Base-by-base conservation (phyloP, 2,888 invertebrate genomes). In the Polydesmus complanatus region DNA sequence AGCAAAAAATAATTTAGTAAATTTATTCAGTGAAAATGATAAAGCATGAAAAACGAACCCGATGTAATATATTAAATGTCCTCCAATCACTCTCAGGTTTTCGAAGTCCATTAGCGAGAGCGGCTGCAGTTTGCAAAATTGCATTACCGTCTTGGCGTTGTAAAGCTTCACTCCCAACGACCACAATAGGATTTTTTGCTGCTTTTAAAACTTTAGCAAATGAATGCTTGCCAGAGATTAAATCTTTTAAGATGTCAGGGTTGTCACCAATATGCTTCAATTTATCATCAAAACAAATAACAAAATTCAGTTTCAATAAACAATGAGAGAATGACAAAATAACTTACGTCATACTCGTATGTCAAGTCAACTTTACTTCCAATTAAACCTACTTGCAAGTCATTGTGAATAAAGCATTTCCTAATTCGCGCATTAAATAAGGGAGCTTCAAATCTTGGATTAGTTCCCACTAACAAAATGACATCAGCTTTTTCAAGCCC, bases 371-470 rank as follows among this genome's bases (percentile, higher is more conserved):
- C 83, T 70, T 88, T 79, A 0, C 93, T 86, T 11, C 98, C 98
- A 68, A 98, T 81, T 48, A 91, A 75, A 0, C 88, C 96, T 52
- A 98, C 78, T 60, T 79, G 76, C 21, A 88, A 80, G 72, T 97
- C 95, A 73, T 90, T 91, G 72, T 96, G 92, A n/a, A 97, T 79
- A 78, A 87, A 97, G 62, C 87, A 84, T 76, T 98, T 99, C 63
- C 98, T 83, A 65, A 99, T 83, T 68, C 98, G 83, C 0, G 97
- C 87, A 76, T 98, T 98, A 62, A 99, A 78, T 27, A 98, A 78
- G 1, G 98, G 96, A 50, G 98, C 97, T 77, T 98, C 98, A 73
- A 88, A 93, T 58, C 98, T 83, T 0, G 95, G 91, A 79, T 99
- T 99, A 1, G 95, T 94, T 60, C 98, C 98, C 68, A 98, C 83